Conservation (phyloP, 1,140 invertebrate genomes). For the Caerostris extrusa region DNA sequence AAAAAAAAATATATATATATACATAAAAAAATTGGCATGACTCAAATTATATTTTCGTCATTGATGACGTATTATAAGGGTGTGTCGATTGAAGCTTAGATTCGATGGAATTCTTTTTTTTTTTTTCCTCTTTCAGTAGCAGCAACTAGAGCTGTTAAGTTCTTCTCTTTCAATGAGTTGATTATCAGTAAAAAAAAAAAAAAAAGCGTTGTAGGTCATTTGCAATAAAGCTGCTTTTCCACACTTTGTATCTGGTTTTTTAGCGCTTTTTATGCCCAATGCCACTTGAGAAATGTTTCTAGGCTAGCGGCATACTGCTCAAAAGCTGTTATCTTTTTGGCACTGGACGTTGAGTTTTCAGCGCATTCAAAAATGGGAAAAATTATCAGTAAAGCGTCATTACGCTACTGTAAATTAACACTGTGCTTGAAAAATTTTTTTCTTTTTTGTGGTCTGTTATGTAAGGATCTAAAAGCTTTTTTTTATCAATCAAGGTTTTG, state of each 20-base stretch:
- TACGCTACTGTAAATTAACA: neutral
- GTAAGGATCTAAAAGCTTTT: too few species aligned
- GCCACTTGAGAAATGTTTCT: neutral
- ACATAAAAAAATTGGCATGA: neutral
- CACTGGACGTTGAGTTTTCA: neutral
- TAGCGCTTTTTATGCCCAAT: slow-evolving; percentile 27
- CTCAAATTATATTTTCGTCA: slow-evolving; percentile 38
- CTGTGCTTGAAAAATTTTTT: too few species aligned
- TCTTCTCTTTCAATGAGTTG: slow-evolving; percentile 23
- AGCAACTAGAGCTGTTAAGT: neutral
- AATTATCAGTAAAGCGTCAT: neutral
- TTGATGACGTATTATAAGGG: slow-evolving; percentile 1
- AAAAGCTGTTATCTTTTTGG: neutral
- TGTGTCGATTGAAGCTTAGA: neutral
- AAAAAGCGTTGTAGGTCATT: slow-evolving; percentile 20
- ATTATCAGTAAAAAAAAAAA: neutral
- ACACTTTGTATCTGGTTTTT: slow-evolving; percentile 29
- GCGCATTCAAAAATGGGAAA: neutral
- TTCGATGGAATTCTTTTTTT: slow-evolving; percentile 51
- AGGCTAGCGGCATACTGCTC: neutral
- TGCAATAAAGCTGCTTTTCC: slow-evolving; percentile 31
- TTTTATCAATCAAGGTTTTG: too few species aligned
- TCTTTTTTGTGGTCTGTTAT: too few species aligned
- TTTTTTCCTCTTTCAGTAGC: neutral
- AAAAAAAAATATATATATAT: neutral